These are phyloP conservation scores for Orcinus orca DNA, from an alignment of 2,113 vertebrate species.

Conservation along the genomic window DNA sequence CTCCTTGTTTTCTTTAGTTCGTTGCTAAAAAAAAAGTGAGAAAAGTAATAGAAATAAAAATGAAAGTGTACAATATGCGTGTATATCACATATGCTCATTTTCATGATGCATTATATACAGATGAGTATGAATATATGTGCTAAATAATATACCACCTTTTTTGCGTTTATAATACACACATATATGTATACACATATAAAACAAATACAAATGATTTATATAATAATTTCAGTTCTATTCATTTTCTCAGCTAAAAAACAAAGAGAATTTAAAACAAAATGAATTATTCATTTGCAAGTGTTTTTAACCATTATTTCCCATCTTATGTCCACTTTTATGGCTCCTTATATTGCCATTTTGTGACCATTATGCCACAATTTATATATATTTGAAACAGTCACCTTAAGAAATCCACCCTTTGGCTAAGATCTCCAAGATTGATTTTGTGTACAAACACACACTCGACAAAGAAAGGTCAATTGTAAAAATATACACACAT, in stretches of 20 bases:
- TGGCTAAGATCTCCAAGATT: neutral
- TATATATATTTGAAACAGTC: neutral
- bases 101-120: neutral
- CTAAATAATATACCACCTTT: neutral
- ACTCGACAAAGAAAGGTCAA: neutral
- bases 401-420: neutral
- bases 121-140: neutral
- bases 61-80: neutral
- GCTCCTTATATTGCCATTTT: neutral
- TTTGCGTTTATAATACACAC: neutral
- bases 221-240: constrained; percentile 5
- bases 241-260: neutral
- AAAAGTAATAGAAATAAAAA: neutral
- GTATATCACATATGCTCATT: neutral
- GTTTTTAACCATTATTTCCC: neutral
- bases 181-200: neutral
- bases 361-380: neutral
- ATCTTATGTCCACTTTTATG: neutral
- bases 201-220: neutral
- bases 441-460: neutral
- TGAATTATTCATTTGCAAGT: neutral
- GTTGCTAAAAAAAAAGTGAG: neutral
- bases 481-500: neutral
- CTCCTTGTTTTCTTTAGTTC: neutral
- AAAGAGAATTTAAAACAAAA: neutral